Evolutionary conservation across 2,797 vertebrate species (phyloP).

Genomic region (Helicolenus hilgendorfi): DNA sequence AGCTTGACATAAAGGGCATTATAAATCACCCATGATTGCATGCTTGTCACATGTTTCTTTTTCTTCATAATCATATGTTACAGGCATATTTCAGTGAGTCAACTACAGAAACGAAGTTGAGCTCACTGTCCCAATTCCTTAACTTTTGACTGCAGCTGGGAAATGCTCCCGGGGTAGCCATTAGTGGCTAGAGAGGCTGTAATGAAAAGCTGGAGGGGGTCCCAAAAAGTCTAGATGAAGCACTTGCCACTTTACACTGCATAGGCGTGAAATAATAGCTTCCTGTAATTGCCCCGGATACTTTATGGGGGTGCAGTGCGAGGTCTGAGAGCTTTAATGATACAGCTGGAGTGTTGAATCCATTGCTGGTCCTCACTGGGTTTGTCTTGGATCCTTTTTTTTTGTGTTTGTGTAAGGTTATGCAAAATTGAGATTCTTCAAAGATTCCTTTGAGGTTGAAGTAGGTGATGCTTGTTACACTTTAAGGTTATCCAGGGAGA

Average conservation of each 20-base stretch:
- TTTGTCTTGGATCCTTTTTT: slow-evolving; percentile 43
- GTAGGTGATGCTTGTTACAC: slow-evolving; percentile 27
- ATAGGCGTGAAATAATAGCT: slow-evolving; percentile 77
- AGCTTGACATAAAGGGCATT: not conserved
- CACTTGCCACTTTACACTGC: slow-evolving; percentile 68
- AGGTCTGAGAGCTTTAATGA: slow-evolving; percentile 69
- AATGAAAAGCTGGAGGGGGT: slow-evolving; percentile 78
- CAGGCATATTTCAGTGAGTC: slow-evolving; percentile 13
- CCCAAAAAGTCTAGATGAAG: slow-evolving; percentile 75
- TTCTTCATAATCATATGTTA: slow-evolving; percentile 9
- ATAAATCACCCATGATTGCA: not conserved
- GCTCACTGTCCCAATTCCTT: slow-evolving; percentile 55
- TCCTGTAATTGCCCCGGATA: slow-evolving; percentile 70
- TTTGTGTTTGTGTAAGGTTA: slow-evolving; percentile 29
- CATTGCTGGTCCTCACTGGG: slow-evolving; percentile 18
- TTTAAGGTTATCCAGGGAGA: slow-evolving; percentile 10
- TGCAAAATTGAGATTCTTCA: slow-evolving; percentile 2
- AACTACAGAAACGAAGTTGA: slow-evolving; percentile 36
- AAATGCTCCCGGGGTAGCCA: slow-evolving; percentile 66
- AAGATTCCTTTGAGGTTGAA: slow-evolving; percentile 24
- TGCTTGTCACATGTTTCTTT: not conserved
- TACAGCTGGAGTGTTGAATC: slow-evolving; percentile 53
- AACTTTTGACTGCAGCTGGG: slow-evolving; percentile 66
- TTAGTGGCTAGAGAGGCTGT: slow-evolving; percentile 70
- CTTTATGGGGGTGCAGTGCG: slow-evolving; percentile 55